Evolutionary conservation across 1,140 invertebrate species (phyloP), one percentile per base, ranked within the genome.

Genomic region (Copidosoma floridanum): DNA sequence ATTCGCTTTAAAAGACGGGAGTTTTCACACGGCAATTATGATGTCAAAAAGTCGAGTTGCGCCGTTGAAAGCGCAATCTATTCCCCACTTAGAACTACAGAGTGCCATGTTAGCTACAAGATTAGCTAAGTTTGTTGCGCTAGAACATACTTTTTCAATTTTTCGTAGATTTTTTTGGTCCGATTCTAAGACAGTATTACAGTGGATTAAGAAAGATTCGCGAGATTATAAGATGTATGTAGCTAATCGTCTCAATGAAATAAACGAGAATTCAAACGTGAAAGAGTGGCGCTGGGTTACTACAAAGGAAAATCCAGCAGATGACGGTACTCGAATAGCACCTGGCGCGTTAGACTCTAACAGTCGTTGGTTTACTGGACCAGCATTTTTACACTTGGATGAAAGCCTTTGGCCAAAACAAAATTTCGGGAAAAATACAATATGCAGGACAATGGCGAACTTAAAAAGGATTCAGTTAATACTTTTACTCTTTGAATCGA

Each of bases 81-180:
- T 68, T 20, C 67, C 67, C 0, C 26, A 60, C 12, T 27, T 68
- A 18, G 67, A 66, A 52, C 20, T 68, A 10, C 67, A 68, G 53
- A 62, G 50, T 2, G 67, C 50, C 7, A 37, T 64, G 27, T 14
- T 63, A 2, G 53, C 14, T 2, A 23, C 27, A 7, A 24, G 48
- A 20, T 23, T 60, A 40, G n/a, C 27, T 11, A 47, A 41, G 29
- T 27, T 21, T 2, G 32, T 52, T 3, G 11, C 4, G 11, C 8
- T 6, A 7, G 61, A 52, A 18, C 24, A 11, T 3, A 21, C 40
- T 12, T 23, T 43, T 10, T 32, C 16, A n/a, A 27, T 46, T 3
- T 10, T 2, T 16, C 12, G 16, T 1, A 8, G 50, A 35, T 27
- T 48, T 10, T 56, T 59, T 43, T 64, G 62, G 57, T 24, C 32